phyloP scores from a whole-genome alignment of 2,113 vertebrate genomes.

The Chascanopsetta lugubris region DNA sequence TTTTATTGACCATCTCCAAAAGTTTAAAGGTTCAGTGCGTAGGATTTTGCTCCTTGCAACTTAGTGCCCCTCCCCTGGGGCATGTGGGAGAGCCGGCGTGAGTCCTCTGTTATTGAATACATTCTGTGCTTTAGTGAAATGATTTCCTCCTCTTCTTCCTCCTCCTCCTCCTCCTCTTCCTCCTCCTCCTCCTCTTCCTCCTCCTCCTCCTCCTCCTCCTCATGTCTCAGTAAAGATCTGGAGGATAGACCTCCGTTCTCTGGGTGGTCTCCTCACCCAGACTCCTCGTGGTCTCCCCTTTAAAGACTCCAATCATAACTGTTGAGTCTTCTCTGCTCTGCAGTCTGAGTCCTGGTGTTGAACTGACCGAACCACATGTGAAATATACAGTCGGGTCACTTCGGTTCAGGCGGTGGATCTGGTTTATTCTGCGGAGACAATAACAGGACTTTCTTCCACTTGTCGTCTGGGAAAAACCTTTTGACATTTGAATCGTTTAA shows the following conservation, averaged over 20 bases:
- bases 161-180: neutral
- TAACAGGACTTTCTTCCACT: neutral
- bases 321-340: constrained; percentile 4
- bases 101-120: no score
- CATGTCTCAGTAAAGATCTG: no score
- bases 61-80: no score
- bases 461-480: neutral
- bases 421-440: constrained; percentile 55
- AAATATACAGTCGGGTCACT: constrained; percentile 14
- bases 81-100: no score
- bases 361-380: constrained; percentile 18
- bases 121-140: no score
- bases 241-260: neutral
- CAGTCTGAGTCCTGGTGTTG: neutral
- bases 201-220: constrained; percentile 1
- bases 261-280: constrained; percentile 44
- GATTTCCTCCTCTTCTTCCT: no score
- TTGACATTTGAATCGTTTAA: no score
- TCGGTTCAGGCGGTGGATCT: constrained; percentile 22
- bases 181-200: neutral
- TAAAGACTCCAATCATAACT: constrained; percentile 5
- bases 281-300: constrained; percentile 1
- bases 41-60: no score
- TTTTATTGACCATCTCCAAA: no score
- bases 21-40: no score